Base-by-base conservation (phyloP, 2,113 vertebrate genomes). In the Bos javanicus region DNA sequence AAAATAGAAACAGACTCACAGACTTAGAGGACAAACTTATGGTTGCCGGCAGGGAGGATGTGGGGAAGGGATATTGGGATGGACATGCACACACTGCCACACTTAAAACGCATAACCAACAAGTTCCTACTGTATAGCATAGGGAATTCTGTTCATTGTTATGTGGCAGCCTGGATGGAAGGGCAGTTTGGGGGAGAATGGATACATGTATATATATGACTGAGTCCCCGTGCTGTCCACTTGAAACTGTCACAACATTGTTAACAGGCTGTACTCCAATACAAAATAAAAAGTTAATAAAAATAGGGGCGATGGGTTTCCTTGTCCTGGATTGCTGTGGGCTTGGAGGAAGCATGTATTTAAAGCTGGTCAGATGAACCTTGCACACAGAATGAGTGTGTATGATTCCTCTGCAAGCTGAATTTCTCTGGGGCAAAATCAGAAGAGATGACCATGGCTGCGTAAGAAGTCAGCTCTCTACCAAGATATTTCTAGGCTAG, bases 401-500 rank as follows among this genome's bases (percentile, higher is more conserved):
- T 46, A 2, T 60, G 59, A 87, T 30, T 80, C 25, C 14, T 9
- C 25, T 26, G 13, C 36, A n/a, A 52, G 11, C 12, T 3, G 2
- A 36, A 19, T 6, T 56, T 56, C 33, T 48, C 14, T 78, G 52
- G 17, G 48, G 30, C 15, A 71, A 48, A 90, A 67, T 46, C 21
- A 50, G 30, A 60, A n/a, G 50, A 23, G 3, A 48, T 2, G 21
- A 64, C 15, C 30, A 2, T 3, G 0, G 9, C 2, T 56, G 36
- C 9, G 2, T 94, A 57, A 30, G 86, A 50, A 83, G 46, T 71
- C 30, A 9, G 46, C 60, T 89, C 15, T 46, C 54, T 16, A 7
- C 36, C 74, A 59, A 71, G 48, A 46, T 28, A 64, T 16, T 60
- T 25, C 21, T 30, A 43, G 43, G 23, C 43, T 60, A 62, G 48